A percentile compares a stretch with the other conserved stretches of the same genome.
Conservation (phyloP, 2,113 vertebrate genomes). For the Zosterops hypoxanthus region DNA sequence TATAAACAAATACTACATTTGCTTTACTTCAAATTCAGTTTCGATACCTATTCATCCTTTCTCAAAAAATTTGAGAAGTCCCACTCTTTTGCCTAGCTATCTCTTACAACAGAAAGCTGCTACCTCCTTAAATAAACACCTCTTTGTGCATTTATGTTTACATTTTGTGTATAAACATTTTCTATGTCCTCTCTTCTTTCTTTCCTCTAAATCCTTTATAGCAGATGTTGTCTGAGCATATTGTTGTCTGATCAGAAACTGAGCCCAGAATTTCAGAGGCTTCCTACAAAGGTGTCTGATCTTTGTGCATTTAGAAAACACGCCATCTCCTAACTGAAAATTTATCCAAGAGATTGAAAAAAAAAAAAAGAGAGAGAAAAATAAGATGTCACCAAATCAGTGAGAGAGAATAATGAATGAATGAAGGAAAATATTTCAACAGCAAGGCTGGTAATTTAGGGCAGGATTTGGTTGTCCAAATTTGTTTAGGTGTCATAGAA, state of each 20-base stretch:
- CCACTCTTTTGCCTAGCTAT: not conserved
- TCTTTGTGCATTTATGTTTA: not conserved
- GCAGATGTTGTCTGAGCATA: rapidly evolving
- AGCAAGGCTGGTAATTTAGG: not conserved
- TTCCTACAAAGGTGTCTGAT: not conserved
- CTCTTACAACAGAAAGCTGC: not conserved
- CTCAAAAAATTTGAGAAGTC: not conserved
- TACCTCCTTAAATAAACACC: not conserved
- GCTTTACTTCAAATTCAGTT: not conserved
- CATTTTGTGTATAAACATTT: not conserved
- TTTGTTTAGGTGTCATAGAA: not conserved
- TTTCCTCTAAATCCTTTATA: not conserved
- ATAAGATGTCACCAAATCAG: not conserved
- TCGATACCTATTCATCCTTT: not conserved
- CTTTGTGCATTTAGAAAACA: not conserved
- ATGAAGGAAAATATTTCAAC: not conserved
- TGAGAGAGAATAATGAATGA: not conserved
- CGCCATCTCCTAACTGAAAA: not conserved
- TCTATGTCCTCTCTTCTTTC: not conserved
- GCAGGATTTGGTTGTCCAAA: not conserved
- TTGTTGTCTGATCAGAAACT: not conserved
- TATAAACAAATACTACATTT: not conserved
- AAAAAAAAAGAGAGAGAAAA: not conserved
- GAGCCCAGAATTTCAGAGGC: not conserved
- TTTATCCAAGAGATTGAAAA: not conserved